A percentile compares a stretch with the other conserved stretches of the same genome.
phyloP scores from a whole-genome alignment of 2,888 invertebrate species.

The Loripinus fragilis region DNA sequence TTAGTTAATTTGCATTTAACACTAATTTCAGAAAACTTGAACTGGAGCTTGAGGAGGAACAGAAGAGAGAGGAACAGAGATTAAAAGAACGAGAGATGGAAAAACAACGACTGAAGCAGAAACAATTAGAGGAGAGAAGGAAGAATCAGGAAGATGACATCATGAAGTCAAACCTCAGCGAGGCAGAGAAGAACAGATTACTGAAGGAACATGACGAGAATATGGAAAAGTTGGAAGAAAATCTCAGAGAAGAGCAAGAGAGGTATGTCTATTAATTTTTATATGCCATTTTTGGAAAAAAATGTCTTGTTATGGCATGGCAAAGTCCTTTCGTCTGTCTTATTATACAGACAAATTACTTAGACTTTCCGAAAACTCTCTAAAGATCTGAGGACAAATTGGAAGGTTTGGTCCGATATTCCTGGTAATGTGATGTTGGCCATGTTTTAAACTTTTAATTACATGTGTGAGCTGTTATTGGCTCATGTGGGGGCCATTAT shows the following conservation, averaged over 20 bases:
- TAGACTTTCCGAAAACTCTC: no score
- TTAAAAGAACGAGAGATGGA: slow-evolving; percentile 74
- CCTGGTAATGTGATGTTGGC: no score
- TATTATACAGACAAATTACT: no score
- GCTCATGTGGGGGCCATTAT: no score
- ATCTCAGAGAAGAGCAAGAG: slow-evolving; percentile 70
- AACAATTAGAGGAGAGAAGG: slow-evolving; percentile 75
- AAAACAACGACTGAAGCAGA: slow-evolving; percentile 68
- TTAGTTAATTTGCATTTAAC: no score
- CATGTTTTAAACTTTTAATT: no score
- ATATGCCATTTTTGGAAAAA: no score
- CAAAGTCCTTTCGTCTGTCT: no score
- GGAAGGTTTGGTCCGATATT: no score
- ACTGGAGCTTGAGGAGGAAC: slow-evolving; percentile 74
- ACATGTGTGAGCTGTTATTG: no score
- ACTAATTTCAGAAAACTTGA: slow-evolving; percentile 72
- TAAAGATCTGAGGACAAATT: no score
- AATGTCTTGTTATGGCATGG: no score
- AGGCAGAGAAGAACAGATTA: slow-evolving; percentile 75
- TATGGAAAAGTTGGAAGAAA: slow-evolving; percentile 70
- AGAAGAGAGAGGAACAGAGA: slow-evolving; percentile 72
- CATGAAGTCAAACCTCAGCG: slow-evolving; percentile 63
- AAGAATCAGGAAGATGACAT: slow-evolving; percentile 74
- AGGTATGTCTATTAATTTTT: slow-evolving; percentile 28
- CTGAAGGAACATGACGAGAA: slow-evolving; percentile 76